A percentile compares a stretch with the other conserved stretches of the same genome.
Evolutionary conservation across 2,797 vertebrate genomes (phyloP).

Genomic region (Lycodopsis pacificus): DNA sequence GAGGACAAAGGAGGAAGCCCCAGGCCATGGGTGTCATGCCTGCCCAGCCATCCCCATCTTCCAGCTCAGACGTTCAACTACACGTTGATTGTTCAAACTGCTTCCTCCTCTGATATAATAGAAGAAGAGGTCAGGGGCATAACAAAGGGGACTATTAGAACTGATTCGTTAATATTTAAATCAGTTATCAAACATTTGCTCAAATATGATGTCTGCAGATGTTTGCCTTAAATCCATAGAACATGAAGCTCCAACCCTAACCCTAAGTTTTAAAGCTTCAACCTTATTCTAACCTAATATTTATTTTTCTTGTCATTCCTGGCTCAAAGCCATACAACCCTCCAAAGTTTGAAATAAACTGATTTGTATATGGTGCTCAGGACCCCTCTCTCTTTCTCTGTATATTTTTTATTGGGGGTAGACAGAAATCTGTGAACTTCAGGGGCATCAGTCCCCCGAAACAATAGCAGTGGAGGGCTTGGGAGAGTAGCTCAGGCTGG

Average conservation of each 20-base stretch:
- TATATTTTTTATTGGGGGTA: constrained; percentile 34
- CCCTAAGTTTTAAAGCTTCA: background rate
- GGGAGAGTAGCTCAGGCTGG: constrained; percentile 47
- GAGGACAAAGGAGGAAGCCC: constrained; percentile 67
- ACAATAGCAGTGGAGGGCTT: constrained; percentile 66
- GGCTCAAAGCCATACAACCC: background rate
- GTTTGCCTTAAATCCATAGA: background rate
- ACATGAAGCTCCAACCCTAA: background rate
- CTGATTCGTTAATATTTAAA: background rate
- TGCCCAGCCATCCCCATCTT: constrained; percentile 5
- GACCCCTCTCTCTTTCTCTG: constrained; percentile 10
- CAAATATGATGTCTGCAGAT: background rate
- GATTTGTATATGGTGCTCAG: constrained; percentile 14
- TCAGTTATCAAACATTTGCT: background rate
- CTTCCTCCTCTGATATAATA: constrained; percentile 52
- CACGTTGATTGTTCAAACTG: constrained; percentile 61
- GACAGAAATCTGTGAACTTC: constrained; percentile 74
- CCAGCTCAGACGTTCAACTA: background rate
- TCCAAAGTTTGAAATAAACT: background rate
- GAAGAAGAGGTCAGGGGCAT: background rate
- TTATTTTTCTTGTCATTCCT: too few relatives aligned
- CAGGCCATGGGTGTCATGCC: constrained; percentile 37
- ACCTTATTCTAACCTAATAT: background rate
- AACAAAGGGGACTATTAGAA: background rate
- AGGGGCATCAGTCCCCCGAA: constrained; percentile 62